Evolutionary conservation across 2,797 vertebrate genomes (phyloP).

Genomic region (Pogoniulus pusillus): DNA sequence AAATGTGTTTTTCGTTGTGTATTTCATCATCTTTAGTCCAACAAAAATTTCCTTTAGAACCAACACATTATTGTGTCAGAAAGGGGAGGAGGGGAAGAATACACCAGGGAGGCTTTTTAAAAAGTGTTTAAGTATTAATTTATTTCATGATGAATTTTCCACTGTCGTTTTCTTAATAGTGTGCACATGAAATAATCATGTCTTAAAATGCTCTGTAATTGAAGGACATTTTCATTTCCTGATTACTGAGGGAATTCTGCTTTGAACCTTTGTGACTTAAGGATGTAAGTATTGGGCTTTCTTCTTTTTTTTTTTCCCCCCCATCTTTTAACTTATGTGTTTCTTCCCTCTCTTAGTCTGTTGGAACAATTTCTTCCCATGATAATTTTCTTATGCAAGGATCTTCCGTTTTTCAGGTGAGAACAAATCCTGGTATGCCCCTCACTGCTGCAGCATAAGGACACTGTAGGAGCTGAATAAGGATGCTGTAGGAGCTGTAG

Average conservation of each 20-base stretch:
- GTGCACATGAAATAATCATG: constrained; percentile 80
- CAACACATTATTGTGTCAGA: constrained; percentile 66
- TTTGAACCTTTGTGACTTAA: constrained; percentile 65
- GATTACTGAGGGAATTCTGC: constrained; percentile 71
- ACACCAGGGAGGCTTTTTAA: constrained; percentile 72
- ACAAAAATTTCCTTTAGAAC: constrained; percentile 48
- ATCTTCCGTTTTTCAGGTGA: neutral
- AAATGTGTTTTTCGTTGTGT: constrained; percentile 61
- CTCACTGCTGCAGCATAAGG: neutral
- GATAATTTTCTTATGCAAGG: neutral
- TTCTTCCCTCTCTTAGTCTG: neutral
- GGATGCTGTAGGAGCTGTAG: neutral
- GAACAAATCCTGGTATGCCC: neutral
- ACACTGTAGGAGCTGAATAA: neutral
- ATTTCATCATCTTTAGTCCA: constrained; percentile 67
- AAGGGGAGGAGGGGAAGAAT: constrained; percentile 57
- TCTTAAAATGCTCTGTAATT: constrained; percentile 74
- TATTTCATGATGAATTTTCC: constrained; percentile 76
- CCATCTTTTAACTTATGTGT: constrained; percentile 20
- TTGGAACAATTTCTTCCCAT: neutral
- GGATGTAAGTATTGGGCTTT: constrained; percentile 48
- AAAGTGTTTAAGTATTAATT: constrained; percentile 80
- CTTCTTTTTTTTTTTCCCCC: neutral
- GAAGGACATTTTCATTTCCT: constrained; percentile 76
- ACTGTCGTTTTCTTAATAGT: constrained; percentile 77